Conservation (phyloP, 2,113 vertebrate species). For the Hemicordylus capensis region DNA sequence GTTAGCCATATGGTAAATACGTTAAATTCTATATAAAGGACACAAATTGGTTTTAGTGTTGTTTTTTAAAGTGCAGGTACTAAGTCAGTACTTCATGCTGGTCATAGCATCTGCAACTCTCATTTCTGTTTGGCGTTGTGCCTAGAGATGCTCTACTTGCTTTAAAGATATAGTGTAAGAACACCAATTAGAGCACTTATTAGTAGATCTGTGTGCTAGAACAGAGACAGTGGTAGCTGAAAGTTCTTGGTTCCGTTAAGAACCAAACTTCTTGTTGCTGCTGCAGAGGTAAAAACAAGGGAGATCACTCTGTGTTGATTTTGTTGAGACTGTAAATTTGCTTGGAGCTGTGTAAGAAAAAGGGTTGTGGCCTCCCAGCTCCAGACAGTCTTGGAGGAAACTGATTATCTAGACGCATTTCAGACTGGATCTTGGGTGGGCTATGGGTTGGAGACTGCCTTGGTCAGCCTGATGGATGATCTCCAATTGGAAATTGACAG, state of each 20-base stretch:
- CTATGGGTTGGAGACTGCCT: too few species aligned
- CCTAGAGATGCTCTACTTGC: background rate
- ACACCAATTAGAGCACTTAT: background rate
- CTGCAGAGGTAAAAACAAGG: background rate
- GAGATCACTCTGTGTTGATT: background rate
- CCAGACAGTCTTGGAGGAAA: too few species aligned
- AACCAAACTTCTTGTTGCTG: background rate
- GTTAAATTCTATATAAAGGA: constrained; percentile 3
- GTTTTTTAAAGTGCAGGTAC: background rate
- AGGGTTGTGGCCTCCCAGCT: too few species aligned
- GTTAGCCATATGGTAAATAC: constrained; percentile 26
- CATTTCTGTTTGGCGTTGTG: background rate
- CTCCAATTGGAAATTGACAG: too few species aligned
- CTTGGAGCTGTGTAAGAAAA: background rate
- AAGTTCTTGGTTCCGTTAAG: background rate
- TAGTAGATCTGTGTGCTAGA: constrained; percentile 11
- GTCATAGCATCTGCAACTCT: background rate
- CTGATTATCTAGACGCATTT: too few species aligned
- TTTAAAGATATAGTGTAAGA: constrained; percentile 13
- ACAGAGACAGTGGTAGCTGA: background rate
- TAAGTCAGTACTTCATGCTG: background rate
- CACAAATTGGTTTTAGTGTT: too few species aligned
- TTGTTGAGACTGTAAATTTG: background rate
- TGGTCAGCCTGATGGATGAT: too few species aligned
- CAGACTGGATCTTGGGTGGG: too few species aligned